Conservation (phyloP, 2,888 invertebrate genomes). For the Eilema depressum region DNA sequence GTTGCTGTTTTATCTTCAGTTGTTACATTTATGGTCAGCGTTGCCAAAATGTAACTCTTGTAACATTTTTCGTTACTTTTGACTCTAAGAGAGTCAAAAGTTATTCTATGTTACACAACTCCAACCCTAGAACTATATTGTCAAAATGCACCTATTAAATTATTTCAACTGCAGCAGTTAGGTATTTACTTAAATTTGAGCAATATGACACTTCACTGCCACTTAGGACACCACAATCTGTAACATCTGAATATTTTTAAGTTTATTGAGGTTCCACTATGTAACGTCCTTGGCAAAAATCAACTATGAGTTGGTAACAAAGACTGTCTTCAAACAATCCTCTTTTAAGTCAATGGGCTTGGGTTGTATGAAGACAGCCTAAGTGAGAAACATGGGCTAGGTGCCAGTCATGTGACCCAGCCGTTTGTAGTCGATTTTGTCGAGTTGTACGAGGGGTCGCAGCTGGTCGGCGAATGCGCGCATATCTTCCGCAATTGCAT, state of each 20-base stretch:
- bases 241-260: background rate
- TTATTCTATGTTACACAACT: no score
- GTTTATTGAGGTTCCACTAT: background rate
- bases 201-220: background rate
- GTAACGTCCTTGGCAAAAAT: conserved; percentile 13
- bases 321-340: conserved; percentile 53
- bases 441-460: conserved; percentile 95
- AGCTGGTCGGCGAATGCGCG: conserved; percentile 97
- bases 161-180: no score
- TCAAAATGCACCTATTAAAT: no score
- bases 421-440: conserved; percentile 96
- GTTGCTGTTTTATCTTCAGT: no score
- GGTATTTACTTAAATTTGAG: background rate
- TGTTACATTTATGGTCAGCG: no score
- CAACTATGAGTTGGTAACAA: conserved; percentile 28
- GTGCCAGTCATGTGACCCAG: conserved; percentile 83
- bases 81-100: no score
- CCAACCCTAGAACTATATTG: no score
- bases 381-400: conserved; percentile 67
- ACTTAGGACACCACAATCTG: background rate
- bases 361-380: conserved; percentile 49
- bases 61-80: no score
- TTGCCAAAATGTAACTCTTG: no score
- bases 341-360: conserved; percentile 6
- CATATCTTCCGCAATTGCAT: conserved; percentile 98